A percentile compares a stretch with the other conserved stretches of the same genome.
Conservation (phyloP, 2,888 invertebrate genomes). For the Plusia festucae region DNA sequence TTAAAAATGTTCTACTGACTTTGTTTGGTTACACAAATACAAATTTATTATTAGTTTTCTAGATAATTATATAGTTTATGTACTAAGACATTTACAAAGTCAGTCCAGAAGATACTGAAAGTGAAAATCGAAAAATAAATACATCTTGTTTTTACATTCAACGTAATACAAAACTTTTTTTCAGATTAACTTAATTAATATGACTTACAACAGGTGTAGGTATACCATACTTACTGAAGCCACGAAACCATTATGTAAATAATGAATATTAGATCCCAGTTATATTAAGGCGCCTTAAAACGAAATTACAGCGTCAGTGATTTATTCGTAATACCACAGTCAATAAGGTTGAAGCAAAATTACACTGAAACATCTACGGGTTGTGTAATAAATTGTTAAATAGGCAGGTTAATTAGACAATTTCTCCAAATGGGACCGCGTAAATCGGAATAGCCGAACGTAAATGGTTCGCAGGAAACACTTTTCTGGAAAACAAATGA, state of each 20-base stretch:
- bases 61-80: not conserved
- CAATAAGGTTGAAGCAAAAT: constrained; percentile 77
- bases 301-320: constrained; percentile 68
- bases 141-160: not conserved
- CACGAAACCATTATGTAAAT: constrained; percentile 23
- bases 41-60: not conserved
- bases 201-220: constrained; percentile 34
- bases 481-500: constrained; percentile 71
- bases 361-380: constrained; percentile 74
- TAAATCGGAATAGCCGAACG: constrained; percentile 75
- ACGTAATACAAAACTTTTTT: not conserved
- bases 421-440: constrained; percentile 78
- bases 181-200: not conserved
- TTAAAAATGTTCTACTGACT: not conserved
- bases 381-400: constrained; percentile 81
- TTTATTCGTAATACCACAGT: constrained; percentile 75
- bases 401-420: constrained; percentile 86
- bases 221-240: constrained; percentile 17
- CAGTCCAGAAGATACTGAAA: not conserved
- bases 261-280: constrained; percentile 52
- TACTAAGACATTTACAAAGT: no score
- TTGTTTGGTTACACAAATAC: not conserved
- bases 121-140: not conserved
- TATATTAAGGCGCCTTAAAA: constrained; percentile 57
- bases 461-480: constrained; percentile 70